These are phyloP conservation scores for Cabera pusaria DNA, from an alignment of 2,888 invertebrate genomes.

Conservation along the genomic window DNA sequence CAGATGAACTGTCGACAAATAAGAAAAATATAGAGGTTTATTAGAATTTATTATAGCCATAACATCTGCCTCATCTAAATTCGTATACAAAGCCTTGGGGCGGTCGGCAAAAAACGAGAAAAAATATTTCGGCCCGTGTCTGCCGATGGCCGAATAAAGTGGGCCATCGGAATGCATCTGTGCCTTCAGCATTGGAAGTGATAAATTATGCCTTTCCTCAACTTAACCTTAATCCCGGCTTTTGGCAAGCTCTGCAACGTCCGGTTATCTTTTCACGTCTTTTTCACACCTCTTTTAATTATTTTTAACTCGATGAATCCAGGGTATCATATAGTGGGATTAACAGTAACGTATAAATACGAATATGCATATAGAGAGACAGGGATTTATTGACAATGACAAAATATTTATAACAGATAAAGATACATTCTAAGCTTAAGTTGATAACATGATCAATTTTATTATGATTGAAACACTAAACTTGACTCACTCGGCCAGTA, in stretches of 20 bases:
- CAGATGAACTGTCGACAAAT: background rate
- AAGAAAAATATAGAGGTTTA: constrained; percentile 10
- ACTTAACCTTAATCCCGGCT: constrained; percentile 13
- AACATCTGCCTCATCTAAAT: constrained; percentile 44
- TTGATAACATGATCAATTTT: too few relatives aligned
- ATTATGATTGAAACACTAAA: too few relatives aligned
- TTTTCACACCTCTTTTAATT: too few relatives aligned
- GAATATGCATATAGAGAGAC: too few relatives aligned
- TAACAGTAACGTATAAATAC: too few relatives aligned
- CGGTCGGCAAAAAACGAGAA: constrained; percentile 35
- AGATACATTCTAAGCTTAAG: too few relatives aligned
- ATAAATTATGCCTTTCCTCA: constrained; percentile 15
- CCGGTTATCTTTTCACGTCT: constrained; percentile 1
- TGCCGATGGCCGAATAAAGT: constrained; percentile 31
- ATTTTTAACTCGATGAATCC: too few relatives aligned
- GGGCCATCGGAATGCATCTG: constrained; percentile 33
- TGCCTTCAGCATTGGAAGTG: constrained; percentile 8
- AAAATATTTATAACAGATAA: too few relatives aligned
- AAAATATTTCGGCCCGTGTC: constrained; percentile 28
- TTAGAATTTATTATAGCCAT: constrained; percentile 27
- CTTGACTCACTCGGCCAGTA: too few relatives aligned
- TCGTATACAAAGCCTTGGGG: constrained; percentile 35
- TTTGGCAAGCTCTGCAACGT: constrained; percentile 6
- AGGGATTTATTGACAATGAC: too few relatives aligned
- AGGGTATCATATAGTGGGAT: too few relatives aligned